Evolutionary conservation across 2,888 invertebrate species (phyloP).

Genomic region (Sphaeridia pumilis): DNA sequence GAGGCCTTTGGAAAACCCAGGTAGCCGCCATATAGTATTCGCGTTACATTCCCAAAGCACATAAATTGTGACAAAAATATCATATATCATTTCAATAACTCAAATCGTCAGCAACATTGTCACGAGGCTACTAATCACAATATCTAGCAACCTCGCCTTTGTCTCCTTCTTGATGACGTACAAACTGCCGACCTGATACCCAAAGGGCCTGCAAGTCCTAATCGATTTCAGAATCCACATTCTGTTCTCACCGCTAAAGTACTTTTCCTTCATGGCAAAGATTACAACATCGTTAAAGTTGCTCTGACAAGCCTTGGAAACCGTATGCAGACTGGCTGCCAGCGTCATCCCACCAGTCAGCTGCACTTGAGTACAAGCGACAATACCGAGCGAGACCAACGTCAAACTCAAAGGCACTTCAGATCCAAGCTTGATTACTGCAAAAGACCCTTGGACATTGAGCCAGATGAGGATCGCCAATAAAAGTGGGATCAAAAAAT

Average conservation of each 20-base stretch:
- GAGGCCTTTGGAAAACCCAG: no score
- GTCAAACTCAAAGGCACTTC: not conserved
- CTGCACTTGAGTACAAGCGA: not conserved
- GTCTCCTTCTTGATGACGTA: constrained; percentile 1
- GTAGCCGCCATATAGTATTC: no score
- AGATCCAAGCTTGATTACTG: not conserved
- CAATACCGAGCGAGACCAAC: not conserved
- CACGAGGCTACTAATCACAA: not conserved
- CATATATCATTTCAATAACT: no score
- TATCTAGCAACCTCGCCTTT: not conserved
- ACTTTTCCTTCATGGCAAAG: not conserved
- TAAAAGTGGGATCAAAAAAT: not conserved
- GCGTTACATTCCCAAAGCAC: no score
- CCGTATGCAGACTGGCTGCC: not conserved
- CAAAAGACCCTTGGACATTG: not conserved
- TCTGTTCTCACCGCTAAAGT: no score
- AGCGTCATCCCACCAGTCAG: not conserved
- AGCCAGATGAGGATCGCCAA: not conserved
- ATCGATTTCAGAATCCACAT: not conserved
- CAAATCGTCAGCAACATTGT: not conserved
- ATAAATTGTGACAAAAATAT: no score
- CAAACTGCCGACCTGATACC: not conserved
- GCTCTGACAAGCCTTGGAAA: not conserved
- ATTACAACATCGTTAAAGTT: not conserved
- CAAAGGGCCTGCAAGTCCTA: not conserved